These are phyloP conservation scores for Allolobophora icterica DNA, from an alignment of 2,888 invertebrate species.

Conservation along the genomic window DNA sequence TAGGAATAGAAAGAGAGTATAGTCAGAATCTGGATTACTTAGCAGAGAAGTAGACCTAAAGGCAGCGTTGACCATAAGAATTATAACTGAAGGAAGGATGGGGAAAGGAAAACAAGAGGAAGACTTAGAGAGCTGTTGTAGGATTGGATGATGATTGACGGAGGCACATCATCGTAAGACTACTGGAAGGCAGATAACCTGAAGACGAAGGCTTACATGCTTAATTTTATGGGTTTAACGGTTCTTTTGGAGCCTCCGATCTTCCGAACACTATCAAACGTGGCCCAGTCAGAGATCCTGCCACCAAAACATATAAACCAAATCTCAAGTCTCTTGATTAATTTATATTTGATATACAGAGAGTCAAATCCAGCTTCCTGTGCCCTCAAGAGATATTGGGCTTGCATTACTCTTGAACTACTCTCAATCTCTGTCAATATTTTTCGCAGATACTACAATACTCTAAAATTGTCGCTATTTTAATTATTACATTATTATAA, in stretches of 20 bases:
- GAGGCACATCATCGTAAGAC: no score
- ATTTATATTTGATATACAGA: background rate
- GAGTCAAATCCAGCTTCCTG: background rate
- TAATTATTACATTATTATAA: background rate
- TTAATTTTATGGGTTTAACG: background rate
- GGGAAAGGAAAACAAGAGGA: no score
- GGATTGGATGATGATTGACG: no score
- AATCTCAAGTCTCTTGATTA: background rate
- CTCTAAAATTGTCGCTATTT: background rate
- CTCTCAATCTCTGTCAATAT: background rate
- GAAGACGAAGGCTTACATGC: background rate
- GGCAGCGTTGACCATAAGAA: no score
- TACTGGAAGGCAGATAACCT: background rate
- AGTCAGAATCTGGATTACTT: no score
- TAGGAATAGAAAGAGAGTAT: no score
- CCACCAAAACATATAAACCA: background rate
- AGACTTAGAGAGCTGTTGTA: no score
- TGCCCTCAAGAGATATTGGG: background rate
- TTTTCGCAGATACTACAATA: no score
- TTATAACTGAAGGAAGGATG: no score
- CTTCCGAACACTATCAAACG: background rate
- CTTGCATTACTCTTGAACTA: background rate
- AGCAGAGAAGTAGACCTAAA: no score
- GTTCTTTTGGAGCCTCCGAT: background rate
- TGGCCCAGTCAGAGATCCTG: background rate